Conservation (phyloP, 2,888 invertebrate species). For the Selenia dentaria region DNA sequence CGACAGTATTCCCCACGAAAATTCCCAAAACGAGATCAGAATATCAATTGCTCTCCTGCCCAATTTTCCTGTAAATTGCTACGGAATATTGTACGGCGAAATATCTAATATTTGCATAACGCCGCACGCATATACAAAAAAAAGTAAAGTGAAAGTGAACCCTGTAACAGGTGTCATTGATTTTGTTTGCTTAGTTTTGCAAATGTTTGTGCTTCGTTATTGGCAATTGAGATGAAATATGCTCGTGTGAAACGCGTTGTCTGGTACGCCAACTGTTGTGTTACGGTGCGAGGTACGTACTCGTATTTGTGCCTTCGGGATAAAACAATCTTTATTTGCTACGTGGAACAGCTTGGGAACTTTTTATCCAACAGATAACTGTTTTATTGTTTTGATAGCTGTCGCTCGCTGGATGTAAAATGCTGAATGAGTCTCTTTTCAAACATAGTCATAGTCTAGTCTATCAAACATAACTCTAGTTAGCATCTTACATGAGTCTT, state of each 20-base stretch:
- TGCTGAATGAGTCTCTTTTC: no score
- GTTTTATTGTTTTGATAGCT: constrained; percentile 11
- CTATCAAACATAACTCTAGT: no score
- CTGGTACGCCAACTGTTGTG: constrained; percentile 25
- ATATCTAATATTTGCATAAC: constrained; percentile 70
- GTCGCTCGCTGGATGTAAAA: no score
- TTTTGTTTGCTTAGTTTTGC: constrained; percentile 57
- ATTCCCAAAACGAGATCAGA: constrained; percentile 73
- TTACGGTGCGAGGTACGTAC: constrained; percentile 3
- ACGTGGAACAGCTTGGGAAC: constrained; percentile 20
- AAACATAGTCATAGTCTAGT: no score
- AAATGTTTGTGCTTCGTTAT: constrained; percentile 45
- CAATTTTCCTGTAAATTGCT: constrained; percentile 77
- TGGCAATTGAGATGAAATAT: constrained; percentile 42
- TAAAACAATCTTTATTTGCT: constrained; percentile 25
- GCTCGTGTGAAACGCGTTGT: constrained; percentile 19
- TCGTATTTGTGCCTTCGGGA: no score
- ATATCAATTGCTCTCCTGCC: constrained; percentile 76
- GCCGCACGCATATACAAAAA: constrained; percentile 56
- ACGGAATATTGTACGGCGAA: constrained; percentile 70
- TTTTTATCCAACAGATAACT: constrained; percentile 20
- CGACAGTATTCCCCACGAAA: constrained; percentile 63
- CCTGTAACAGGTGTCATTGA: constrained; percentile 71
- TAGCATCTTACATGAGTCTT: no score
- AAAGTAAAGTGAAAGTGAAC: constrained; percentile 66